Conservation (phyloP, 2,797 vertebrate species). For the Microchirus variegatus region DNA sequence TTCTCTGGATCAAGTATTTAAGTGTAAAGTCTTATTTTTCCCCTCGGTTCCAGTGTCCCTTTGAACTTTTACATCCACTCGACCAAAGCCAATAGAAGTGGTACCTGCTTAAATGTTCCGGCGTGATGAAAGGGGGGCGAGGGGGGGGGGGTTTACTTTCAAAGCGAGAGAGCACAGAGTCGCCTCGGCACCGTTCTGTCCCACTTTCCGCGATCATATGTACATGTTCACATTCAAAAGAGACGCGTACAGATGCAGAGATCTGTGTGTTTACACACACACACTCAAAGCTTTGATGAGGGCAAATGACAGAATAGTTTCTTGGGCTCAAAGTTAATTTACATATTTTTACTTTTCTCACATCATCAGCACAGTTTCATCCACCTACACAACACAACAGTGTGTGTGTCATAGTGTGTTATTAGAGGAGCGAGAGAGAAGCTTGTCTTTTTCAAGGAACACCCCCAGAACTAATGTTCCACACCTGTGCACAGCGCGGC, state of each 20-base stretch:
- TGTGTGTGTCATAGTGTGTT: conserved; percentile 67
- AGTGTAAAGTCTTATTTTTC: conserved; percentile 24
- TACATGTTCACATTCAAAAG: conserved; percentile 4
- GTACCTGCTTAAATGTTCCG: conserved; percentile 54
- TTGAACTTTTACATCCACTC: conserved; percentile 50
- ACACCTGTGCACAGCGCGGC: conserved; percentile 87
- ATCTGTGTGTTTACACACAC: no score
- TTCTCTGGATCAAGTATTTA: conserved; percentile 3
- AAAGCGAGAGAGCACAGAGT: conserved; percentile 21
- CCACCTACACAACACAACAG: conserved; percentile 1
- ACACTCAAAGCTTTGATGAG: conserved; percentile 54
- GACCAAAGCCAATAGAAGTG: conserved; percentile 36
- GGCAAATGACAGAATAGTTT: conserved; percentile 81
- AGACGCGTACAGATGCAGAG: conserved; percentile 22
- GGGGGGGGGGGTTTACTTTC: conserved; percentile 17
- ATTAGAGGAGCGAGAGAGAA: conserved; percentile 70
- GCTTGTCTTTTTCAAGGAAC: conserved; percentile 85
- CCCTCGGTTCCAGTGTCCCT: conserved; percentile 27
- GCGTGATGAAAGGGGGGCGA: conserved; percentile 45
- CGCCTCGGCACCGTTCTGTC: conserved; percentile 35
- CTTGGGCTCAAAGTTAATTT: conserved; percentile 77
- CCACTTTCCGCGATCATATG: conserved; percentile 45
- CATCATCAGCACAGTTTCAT: conserved; percentile 53
- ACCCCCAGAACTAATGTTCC: conserved; percentile 89
- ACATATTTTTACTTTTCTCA: conserved; percentile 79